Evolutionary conservation across 2,113 vertebrate genomes (phyloP).

Genomic region (Malurus alboscapulatus): DNA sequence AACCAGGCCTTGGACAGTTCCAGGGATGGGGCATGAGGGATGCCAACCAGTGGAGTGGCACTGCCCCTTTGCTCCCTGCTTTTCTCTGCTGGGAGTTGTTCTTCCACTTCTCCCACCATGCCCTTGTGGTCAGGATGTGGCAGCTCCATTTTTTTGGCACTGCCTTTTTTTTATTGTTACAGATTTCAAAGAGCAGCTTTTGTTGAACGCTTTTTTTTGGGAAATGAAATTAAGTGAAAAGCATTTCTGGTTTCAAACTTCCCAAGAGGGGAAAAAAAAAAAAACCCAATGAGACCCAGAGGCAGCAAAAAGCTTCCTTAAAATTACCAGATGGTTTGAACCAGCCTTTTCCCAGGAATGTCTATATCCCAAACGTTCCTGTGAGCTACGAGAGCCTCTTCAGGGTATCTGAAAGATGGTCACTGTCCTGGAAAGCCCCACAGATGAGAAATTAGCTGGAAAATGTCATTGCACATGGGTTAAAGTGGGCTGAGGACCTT

Average conservation of each 20-base stretch:
- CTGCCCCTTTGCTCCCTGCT: not conserved
- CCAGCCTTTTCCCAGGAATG: not conserved
- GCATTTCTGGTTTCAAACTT: not conserved
- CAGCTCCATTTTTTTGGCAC: not conserved
- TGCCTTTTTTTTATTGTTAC: not conserved
- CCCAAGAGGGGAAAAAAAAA: fast-evolving
- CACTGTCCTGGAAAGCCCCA: not conserved
- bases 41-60: not conserved
- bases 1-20: not conserved
- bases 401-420: not conserved
- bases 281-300: fast-evolving
- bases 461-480: fast-evolving
- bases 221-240: not conserved
- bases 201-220: not conserved
- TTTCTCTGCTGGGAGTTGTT: not conserved
- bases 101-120: not conserved
- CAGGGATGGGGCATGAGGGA: fast-evolving
- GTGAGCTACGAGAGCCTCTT: not conserved
- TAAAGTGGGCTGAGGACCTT: not conserved
- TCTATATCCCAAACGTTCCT: not conserved
- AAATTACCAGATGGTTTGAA: not conserved
- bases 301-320: not conserved
- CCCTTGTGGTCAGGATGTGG: not conserved
- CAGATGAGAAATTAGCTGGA: not conserved
- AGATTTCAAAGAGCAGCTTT: not conserved